A percentile compares a stretch with the other conserved stretches of the same genome.
phyloP scores from a whole-genome alignment of 2,113 vertebrate species.

The Panurus biarmicus region DNA sequence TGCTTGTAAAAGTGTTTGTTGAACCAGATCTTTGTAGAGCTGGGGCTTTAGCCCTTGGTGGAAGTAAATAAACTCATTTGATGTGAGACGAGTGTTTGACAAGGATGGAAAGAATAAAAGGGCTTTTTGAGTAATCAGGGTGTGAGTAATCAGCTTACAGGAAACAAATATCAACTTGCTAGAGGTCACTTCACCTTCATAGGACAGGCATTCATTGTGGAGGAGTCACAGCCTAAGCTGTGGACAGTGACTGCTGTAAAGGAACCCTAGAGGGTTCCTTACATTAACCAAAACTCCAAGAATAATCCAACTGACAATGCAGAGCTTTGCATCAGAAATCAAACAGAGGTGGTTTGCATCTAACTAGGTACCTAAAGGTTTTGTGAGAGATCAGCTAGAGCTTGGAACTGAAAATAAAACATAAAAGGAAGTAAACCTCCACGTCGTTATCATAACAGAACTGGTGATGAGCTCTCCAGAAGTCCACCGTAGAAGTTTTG shows the following conservation, averaged over 20 bases:
- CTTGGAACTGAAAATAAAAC: neutral
- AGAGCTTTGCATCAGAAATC: neutral
- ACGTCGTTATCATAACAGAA: neutral
- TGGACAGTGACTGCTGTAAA: neutral
- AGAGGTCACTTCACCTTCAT: neutral
- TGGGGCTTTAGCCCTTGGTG: neutral
- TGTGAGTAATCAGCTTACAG: neutral
- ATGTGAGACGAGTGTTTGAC: neutral
- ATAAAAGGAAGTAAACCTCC: neutral
- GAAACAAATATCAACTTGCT: neutral
- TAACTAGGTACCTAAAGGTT: neutral
- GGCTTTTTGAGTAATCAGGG: neutral
- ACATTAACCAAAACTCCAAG: neutral
- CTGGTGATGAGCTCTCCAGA: neutral
- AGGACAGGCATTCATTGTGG: accelerated
- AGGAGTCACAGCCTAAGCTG: neutral
- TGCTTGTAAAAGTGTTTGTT: neutral
- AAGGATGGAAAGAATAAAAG: neutral
- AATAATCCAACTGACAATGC: neutral
- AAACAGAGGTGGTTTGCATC: neutral
- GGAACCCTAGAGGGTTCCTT: neutral
- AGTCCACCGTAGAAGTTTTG: neutral
- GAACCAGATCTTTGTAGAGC: neutral
- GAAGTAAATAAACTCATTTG: neutral
- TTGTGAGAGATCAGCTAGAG: neutral